phyloP scores from a whole-genome alignment of 2,113 vertebrate species.

The Poecile atricapillus region DNA sequence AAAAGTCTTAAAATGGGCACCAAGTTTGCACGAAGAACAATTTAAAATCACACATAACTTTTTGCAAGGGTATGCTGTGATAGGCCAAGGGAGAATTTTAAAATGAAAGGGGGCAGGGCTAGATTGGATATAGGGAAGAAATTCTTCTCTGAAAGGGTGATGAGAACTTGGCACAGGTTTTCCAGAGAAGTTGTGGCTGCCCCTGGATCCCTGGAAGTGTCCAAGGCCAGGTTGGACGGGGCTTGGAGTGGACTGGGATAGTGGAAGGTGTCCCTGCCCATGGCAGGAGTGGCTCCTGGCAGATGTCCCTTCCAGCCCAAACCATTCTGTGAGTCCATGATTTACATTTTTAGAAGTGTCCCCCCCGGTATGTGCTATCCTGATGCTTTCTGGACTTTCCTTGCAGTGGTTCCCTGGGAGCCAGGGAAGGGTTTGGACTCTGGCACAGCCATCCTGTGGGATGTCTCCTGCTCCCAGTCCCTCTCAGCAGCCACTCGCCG shows the following conservation, averaged over 20 bases:
- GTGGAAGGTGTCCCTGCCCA: background rate
- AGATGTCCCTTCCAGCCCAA: background rate
- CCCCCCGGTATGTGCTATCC: rapidly evolving
- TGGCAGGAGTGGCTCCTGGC: background rate
- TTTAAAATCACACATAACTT: background rate
- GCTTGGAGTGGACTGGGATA: rapidly evolving
- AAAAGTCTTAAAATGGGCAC: background rate
- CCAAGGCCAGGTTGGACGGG: rapidly evolving
- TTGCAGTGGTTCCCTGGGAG: background rate
- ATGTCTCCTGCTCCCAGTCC: background rate
- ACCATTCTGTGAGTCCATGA: background rate
- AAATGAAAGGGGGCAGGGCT: background rate
- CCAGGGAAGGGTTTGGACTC: background rate
- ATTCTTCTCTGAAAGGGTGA: background rate
- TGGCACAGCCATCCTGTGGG: background rate
- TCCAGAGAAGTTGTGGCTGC: background rate
- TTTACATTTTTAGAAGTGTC: background rate
- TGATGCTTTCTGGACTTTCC: background rate
- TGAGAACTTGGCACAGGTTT: rapidly evolving
- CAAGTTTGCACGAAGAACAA: background rate
- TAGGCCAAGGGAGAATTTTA: background rate
- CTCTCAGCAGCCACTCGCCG: background rate
- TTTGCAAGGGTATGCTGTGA: too few species aligned
- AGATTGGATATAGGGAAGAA: background rate
- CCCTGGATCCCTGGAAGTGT: background rate